Evolutionary conservation across 2,113 vertebrate species (phyloP).

Genomic region (Vidua macroura): DNA sequence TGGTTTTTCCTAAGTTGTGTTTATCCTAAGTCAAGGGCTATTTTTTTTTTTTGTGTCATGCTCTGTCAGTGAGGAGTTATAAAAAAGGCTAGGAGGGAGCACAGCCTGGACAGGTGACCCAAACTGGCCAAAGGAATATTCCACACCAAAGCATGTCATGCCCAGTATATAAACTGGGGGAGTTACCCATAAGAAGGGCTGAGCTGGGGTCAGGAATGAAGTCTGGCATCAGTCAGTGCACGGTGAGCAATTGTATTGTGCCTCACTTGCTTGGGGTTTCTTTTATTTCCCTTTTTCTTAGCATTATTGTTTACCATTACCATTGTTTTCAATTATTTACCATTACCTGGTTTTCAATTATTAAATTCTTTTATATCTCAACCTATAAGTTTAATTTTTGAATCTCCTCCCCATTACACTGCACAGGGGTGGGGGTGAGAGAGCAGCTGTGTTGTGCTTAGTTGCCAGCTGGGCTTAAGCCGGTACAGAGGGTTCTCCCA

Average conservation of each 20-base stretch:
- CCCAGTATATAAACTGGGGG: neutral
- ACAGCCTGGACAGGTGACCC: neutral
- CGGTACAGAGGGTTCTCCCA: neutral
- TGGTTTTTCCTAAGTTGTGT: neutral
- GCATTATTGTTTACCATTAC: neutral
- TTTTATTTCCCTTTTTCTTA: neutral
- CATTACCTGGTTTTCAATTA: neutral
- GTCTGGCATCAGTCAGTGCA: neutral
- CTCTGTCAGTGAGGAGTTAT: neutral
- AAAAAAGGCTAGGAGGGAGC: neutral
- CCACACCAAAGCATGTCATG: neutral
- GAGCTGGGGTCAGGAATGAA: neutral
- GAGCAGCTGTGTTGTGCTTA: neutral
- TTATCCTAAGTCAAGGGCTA: neutral
- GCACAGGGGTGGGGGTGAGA: neutral
- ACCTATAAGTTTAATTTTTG: no score
- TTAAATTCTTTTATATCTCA: neutral
- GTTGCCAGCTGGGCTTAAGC: neutral
- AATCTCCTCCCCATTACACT: neutral
- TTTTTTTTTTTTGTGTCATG: neutral
- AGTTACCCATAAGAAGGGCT: neutral
- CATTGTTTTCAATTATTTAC: neutral
- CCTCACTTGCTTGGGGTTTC: neutral
- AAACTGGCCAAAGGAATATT: neutral
- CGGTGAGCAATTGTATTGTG: accelerated